A percentile compares a stretch with the other conserved stretches of the same genome.
Evolutionary conservation across 2,888 invertebrate species (phyloP).

Genomic region (Nyleta sp.): DNA sequence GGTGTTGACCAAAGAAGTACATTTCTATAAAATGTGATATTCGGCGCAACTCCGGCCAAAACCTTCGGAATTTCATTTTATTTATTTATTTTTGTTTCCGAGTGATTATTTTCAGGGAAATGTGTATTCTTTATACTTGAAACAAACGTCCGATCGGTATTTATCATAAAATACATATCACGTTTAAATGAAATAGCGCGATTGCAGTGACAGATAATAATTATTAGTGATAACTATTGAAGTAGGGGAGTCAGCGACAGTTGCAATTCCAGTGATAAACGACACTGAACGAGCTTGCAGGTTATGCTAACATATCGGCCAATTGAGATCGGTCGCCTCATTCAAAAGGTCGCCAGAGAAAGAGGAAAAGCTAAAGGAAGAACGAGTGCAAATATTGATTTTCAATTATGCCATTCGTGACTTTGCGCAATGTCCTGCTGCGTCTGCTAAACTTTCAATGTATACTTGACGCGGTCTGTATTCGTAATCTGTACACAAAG

Average conservation of each 20-base stretch:
- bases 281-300: constrained; percentile 40
- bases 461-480: constrained; percentile 59
- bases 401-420: constrained; percentile 81
- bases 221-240: constrained; percentile 44
- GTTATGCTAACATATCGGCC: constrained; percentile 65
- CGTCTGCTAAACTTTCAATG: constrained; percentile 62
- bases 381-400: constrained; percentile 78
- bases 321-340: constrained; percentile 63
- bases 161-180: no score
- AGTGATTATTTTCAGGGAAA: no score
- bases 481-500: constrained; percentile 63
- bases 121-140: no score
- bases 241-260: constrained; percentile 38
- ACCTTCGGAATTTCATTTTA: no score
- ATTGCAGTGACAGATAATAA: constrained; percentile 34
- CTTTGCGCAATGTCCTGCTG: constrained; percentile 78
- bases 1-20: no score
- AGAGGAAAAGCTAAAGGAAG: constrained; percentile 68
- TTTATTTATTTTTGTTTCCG: no score
- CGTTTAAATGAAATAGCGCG: constrained; percentile 33
- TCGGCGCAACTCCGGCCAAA: no score
- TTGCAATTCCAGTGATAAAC: constrained; percentile 60
- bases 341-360: constrained; percentile 58
- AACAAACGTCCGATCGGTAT: no score
- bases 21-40: no score